Evolutionary conservation across 2,888 invertebrate genomes (phyloP), one percentile per base, ranked within the genome.

Genomic region (Pseudolycoriella hygida): DNA sequence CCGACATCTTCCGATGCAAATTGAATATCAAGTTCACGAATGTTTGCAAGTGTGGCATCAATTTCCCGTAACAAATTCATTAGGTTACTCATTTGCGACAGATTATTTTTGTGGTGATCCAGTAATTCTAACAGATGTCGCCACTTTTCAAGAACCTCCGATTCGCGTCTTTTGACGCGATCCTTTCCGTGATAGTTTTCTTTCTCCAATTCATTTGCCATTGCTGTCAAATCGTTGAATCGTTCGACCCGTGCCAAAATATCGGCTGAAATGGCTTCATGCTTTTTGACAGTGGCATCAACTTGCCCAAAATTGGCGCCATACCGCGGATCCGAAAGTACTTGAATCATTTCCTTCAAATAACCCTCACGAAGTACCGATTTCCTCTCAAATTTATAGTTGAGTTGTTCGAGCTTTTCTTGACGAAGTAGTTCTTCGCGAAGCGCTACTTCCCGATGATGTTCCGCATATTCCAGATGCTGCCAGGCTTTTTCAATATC

Each of bases 401-500:
- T 94, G 41, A 97, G 71, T 57, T 93, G 92, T 58, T 97, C 94
- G 12, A 98, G 67, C 46, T 89, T 72, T 62, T 97, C 93, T 58
- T 96, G 96, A 3, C 94, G 68, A 34, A 92, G 66, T 19, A 98
- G 67, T 60, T 97, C 97, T 10, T 87, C 85, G 19, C 94, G 72
- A 32, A 98, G 66, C 0, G 92, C 93, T 3, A 93, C 80, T 67
- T 98, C 97, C 4, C 96, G 73, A 31, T 80, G 78, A 61, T 98
- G 93, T 63, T 98, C 97, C 0, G 94, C 88, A 52, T 80, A 79
- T 66, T 98, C 96, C 44, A 98, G 69, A 47, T 76, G 70, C 56
- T 86, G 82, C 98, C 98, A 98, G 25, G 89, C 87, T 47, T 86
- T 74, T 67, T 98, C 94, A 55, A 98, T 80, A 65, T 97, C 96